A percentile compares a stretch with the other conserved stretches of the same genome.
Conservation (phyloP, 1,140 invertebrate genomes). For the Diabrotica undecimpunctata region DNA sequence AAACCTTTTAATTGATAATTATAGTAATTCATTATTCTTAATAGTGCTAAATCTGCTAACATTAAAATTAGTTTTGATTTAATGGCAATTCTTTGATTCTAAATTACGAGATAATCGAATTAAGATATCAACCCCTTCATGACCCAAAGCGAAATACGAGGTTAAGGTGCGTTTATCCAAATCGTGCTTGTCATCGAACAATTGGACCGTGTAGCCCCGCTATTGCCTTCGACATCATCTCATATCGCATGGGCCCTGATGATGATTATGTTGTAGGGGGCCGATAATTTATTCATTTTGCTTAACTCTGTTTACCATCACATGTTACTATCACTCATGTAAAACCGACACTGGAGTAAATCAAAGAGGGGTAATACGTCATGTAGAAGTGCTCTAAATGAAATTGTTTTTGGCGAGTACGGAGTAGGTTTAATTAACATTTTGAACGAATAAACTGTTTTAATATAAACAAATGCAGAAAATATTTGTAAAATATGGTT, state of each 20-base stretch:
- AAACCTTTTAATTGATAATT: no score
- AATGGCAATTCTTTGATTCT: no score
- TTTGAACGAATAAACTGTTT: no score
- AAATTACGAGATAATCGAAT: no score
- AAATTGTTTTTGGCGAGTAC: no score
- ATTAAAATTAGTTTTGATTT: no score
- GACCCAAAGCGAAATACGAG: neutral
- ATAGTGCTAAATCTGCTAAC: no score
- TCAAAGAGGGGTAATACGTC: neutral
- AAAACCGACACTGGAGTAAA: neutral
- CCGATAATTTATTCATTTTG: neutral
- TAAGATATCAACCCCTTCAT: no score
- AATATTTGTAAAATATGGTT: no score
- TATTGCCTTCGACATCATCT: neutral
- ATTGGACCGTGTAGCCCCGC: neutral
- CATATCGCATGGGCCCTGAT: neutral
- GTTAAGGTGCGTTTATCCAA: neutral
- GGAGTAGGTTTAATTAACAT: no score
- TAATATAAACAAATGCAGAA: no score
- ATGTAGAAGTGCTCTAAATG: neutral
- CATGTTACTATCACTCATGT: neutral
- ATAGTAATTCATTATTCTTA: no score
- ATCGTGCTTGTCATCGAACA: neutral
- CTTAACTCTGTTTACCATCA: slow-evolving; percentile 2
- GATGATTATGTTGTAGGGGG: neutral